phyloP scores from a whole-genome alignment of 2,113 vertebrate species.

The Corynorhinus townsendii region DNA sequence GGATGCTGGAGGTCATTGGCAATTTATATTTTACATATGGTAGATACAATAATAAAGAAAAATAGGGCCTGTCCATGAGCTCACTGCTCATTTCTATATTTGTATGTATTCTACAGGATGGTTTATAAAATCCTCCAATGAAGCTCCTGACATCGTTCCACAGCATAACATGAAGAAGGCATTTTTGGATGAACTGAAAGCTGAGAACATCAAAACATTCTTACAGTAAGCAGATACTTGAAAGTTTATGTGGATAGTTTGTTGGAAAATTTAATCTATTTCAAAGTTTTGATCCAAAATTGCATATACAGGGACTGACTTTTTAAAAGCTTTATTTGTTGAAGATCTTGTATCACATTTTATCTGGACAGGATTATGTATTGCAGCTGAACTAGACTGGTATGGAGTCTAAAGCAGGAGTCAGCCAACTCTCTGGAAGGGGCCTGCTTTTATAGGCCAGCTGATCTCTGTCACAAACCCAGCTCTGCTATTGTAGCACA shows the following conservation, averaged over 20 bases:
- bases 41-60: not conserved
- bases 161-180: constrained; percentile 75
- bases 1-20: not conserved
- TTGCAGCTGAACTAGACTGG: not conserved
- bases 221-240: constrained; percentile 84
- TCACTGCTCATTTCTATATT: constrained; percentile 21
- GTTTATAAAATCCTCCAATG: constrained; percentile 83
- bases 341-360: not conserved
- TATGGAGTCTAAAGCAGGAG: not conserved
- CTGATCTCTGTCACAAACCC: not conserved
- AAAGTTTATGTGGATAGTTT: not conserved
- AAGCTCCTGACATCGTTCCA: constrained; percentile 16
- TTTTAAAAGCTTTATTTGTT: not conserved
- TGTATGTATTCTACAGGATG: constrained; percentile 83
- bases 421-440: not conserved
- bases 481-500: not conserved
- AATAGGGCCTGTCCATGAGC: not conserved
- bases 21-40: not conserved
- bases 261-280: not conserved
- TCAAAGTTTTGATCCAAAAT: not conserved
- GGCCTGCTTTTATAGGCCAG: not conserved
- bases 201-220: constrained; percentile 89
- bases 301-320: not conserved
- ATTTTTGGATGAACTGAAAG: constrained; percentile 90
- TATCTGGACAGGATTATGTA: not conserved